Evolutionary conservation across 2,797 vertebrate species (phyloP), one percentile per base, ranked within the genome.

Genomic region (Sebastes aleutianus): DNA sequence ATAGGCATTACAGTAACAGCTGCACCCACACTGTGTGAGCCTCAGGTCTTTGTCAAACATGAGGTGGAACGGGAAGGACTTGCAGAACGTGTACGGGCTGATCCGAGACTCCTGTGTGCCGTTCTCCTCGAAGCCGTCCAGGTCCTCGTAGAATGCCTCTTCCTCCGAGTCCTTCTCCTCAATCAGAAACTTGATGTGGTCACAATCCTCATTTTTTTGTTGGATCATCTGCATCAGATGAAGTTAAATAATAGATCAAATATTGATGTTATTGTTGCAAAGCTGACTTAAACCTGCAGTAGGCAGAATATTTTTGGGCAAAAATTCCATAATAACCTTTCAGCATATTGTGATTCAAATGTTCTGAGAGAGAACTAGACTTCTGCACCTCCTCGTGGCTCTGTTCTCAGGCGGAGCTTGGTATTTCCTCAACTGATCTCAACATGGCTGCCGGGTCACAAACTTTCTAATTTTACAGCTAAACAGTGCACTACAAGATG

Each of bases 171-270:
- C 98, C 74, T 99, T 99, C 90, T 99, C 98, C 93, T 99, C 98
- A 70, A 99, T 99, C 93, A 99, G 95, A 94, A 99, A 99, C 87
- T 99, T 99, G 87, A 98, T 99, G 88, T 99, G 99, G 86, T 99
- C 99, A 80, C 97, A 99, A 66, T 99, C 98, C 85, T 99, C 97
- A 73, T 96, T 98, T 95, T 98, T 98, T 13, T 96, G 97, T 84
- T 99, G 98, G 93, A 99, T 97, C 90, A 99, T 98, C 99, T 99
- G 84, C 59, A 82, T 34, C 4, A 62, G 4, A 59, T 29, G 4
- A 24, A 74, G 29, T 53, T 22, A 78, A 34, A 73, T 11, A 50
- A 65, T 24, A 20, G 2, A 74, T 32, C 12, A 2, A 70, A 71
- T 34, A 78, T 22, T 20, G 1, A 64, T 32, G 7, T 65, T 29